phyloP scores from a whole-genome alignment of 1,140 invertebrate species.

The Hermetia illucens region DNA sequence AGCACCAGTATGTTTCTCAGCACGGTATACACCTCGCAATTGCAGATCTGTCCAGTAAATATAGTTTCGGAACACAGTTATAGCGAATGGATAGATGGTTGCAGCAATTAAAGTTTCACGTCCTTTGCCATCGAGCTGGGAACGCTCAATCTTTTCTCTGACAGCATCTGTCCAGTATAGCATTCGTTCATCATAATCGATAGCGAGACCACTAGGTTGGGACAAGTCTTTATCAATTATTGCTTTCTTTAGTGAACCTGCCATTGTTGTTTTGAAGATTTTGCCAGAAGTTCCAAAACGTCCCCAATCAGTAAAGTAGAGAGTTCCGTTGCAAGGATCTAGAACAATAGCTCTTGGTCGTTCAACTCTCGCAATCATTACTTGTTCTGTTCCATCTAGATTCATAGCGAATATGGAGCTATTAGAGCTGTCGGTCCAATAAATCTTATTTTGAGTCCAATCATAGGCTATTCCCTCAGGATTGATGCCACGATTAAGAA shows the following conservation, averaged over 20 bases:
- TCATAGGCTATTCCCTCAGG: constrained; percentile 94
- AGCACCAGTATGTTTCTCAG: constrained; percentile 92
- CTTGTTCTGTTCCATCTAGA: constrained; percentile 69
- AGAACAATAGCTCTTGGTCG: constrained; percentile 88
- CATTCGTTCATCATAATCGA: constrained; percentile 91
- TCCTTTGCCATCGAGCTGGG: constrained; percentile 71
- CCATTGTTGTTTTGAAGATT: constrained; percentile 93
- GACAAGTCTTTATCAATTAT: constrained; percentile 85
- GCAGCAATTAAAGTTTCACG: constrained; percentile 67
- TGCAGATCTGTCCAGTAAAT: constrained; percentile 98
- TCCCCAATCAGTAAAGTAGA: constrained; percentile 91
- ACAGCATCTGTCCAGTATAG: constrained; percentile 98
- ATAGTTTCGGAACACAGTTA: constrained; percentile 80
- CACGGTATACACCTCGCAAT: constrained; percentile 83
- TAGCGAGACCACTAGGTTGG: constrained; percentile 88
- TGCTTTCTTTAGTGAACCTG: constrained; percentile 79
- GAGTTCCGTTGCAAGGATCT: constrained; percentile 87
- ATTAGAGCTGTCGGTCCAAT: constrained; percentile 93
- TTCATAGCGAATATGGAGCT: constrained; percentile 94
- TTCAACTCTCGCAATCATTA: constrained; percentile 88
- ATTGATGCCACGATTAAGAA: constrained; percentile 71
- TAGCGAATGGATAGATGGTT: constrained; percentile 92
- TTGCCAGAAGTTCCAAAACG: constrained; percentile 83
- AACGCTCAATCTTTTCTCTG: constrained; percentile 91
- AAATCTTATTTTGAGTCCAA: constrained; percentile 93